Conservation (phyloP, 2,888 invertebrate genomes). For the Selenia dentaria region DNA sequence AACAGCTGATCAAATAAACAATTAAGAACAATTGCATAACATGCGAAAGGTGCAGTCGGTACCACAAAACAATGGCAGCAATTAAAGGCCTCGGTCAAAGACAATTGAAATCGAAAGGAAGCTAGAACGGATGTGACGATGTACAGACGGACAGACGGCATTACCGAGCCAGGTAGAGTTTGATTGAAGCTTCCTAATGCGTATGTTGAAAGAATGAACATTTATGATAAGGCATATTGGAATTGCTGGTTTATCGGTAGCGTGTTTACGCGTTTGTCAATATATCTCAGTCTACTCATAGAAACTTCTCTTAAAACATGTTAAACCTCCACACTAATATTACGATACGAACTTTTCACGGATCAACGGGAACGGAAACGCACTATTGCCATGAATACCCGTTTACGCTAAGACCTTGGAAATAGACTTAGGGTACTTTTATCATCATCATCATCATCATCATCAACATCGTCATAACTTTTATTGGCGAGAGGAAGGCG, state of each 20-base stretch:
- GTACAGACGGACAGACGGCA: conserved; percentile 34
- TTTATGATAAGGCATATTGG: conserved; percentile 3
- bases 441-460: too few relatives aligned
- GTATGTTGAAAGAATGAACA: conserved; percentile 22
- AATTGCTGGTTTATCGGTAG: neutral
- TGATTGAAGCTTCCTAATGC: conserved; percentile 44
- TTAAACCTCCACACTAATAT: too few relatives aligned
- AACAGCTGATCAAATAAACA: conserved; percentile 22
- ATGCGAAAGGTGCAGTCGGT: conserved; percentile 30
- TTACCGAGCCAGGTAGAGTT: conserved; percentile 37
- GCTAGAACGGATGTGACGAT: conserved; percentile 67
- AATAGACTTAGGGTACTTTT: too few relatives aligned
- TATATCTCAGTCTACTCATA: too few relatives aligned
- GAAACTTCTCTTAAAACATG: too few relatives aligned
- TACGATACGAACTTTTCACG: too few relatives aligned
- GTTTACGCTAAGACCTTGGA: too few relatives aligned
- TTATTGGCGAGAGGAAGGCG: too few relatives aligned
- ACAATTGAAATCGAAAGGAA: conserved; percentile 82
- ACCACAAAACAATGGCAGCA: conserved; percentile 56
- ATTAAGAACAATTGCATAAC: conserved; percentile 37
- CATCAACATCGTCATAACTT: too few relatives aligned
- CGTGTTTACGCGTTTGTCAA: neutral
- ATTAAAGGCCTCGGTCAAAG: conserved; percentile 76
- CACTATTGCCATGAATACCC: too few relatives aligned
- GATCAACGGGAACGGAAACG: too few relatives aligned